phyloP scores from a whole-genome alignment of 2,888 invertebrate species.

The Nesidiocoris tenuis region DNA sequence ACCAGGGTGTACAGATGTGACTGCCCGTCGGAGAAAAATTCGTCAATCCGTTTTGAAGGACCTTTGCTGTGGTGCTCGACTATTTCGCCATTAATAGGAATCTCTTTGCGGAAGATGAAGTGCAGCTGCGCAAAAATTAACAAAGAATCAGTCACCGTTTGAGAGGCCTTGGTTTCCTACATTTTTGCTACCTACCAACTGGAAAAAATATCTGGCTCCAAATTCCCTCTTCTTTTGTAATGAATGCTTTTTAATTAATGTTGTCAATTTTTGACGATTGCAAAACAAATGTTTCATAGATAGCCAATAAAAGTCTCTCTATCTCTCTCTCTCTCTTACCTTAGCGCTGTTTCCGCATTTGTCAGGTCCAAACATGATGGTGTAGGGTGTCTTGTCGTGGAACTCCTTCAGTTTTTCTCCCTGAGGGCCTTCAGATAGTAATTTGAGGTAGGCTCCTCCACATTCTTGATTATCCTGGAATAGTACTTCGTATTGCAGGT shows the following conservation, averaged over 20 bases:
- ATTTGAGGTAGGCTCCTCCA: slow-evolving; percentile 95
- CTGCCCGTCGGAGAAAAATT: slow-evolving; percentile 86
- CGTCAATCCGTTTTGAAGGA: slow-evolving; percentile 78
- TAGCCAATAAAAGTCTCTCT: too few species aligned
- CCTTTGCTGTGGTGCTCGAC: slow-evolving; percentile 97
- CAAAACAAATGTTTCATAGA: too few species aligned
- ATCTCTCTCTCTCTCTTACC: slow-evolving; percentile 61
- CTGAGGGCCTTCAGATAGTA: slow-evolving; percentile 66
- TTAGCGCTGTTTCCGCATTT: slow-evolving; percentile 97
- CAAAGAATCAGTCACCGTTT: too few species aligned
- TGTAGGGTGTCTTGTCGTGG: slow-evolving; percentile 94
- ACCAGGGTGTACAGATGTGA: slow-evolving; percentile 84
- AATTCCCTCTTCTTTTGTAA: too few species aligned
- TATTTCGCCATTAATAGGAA: slow-evolving; percentile 84
- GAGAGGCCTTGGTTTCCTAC: too few species aligned
- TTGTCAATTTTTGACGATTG: too few species aligned
- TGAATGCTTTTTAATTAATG: too few species aligned
- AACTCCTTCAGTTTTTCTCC: slow-evolving; percentile 74
- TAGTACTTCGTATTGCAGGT: slow-evolving; percentile 92
- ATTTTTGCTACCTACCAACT: too few species aligned
- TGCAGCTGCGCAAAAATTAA: slow-evolving; percentile 61
- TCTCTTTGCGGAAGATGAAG: slow-evolving; percentile 91
- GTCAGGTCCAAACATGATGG: slow-evolving; percentile 99
- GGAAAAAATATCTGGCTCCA: too few species aligned
- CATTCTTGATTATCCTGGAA: slow-evolving; percentile 97